Conservation (phyloP, 2,888 invertebrate species). For the Acronicta leporina region DNA sequence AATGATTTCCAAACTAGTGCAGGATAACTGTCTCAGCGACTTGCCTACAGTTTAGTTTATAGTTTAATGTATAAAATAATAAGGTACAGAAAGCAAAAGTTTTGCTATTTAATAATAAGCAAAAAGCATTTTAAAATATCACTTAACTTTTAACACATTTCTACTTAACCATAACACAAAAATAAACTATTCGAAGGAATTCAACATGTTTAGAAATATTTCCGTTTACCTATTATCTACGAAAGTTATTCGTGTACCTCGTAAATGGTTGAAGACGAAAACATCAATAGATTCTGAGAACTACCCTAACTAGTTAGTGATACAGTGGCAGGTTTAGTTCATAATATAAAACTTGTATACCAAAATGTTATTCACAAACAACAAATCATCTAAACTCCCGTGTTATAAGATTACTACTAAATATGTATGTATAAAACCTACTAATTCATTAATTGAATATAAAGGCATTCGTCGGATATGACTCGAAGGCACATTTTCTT, state of each 20-base stretch:
- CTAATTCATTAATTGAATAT: conserved; percentile 72
- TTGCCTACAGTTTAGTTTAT: conserved; percentile 24
- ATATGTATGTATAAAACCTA: conserved; percentile 82
- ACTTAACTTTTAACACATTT: conserved; percentile 71
- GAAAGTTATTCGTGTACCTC: conserved; percentile 54
- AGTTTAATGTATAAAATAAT: conserved; percentile 38
- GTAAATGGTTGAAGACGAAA: conserved; percentile 49
- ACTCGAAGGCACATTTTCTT: conserved; percentile 84
- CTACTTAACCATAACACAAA: conserved; percentile 77
- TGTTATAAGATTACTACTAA: conserved; percentile 70
- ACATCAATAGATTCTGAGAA: conserved; percentile 51
- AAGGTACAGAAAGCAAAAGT: conserved; percentile 45
- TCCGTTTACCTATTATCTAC: conserved; percentile 53
- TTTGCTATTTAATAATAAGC: conserved; percentile 63
- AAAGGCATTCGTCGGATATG: conserved; percentile 87
- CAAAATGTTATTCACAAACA: conserved; percentile 66
- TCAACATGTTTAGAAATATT: conserved; percentile 82
- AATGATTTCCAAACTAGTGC: conserved; percentile 18
- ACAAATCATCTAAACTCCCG: conserved; percentile 70
- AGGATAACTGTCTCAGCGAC: conserved; percentile 28
- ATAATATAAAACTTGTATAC: conserved; percentile 62
- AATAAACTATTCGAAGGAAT: conserved; percentile 86
- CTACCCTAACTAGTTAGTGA: conserved; percentile 52
- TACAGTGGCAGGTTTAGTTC: conserved; percentile 57
- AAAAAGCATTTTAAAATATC: conserved; percentile 69